Conservation (phyloP, 2,113 vertebrate species). For the Alexandromys fortis region DNA sequence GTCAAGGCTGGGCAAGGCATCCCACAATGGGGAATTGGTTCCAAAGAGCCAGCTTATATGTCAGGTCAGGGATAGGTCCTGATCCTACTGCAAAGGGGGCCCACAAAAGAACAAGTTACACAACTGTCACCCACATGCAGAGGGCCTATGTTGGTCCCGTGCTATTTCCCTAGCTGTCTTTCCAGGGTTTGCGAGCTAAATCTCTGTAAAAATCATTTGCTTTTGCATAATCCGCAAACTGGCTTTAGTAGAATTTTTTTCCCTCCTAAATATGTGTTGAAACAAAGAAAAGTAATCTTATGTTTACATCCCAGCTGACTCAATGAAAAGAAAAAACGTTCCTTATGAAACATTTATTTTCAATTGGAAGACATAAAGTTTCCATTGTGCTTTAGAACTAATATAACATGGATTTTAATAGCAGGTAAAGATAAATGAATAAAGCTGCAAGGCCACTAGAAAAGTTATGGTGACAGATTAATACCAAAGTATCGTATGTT, state of each 20-base stretch:
- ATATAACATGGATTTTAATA: constrained; percentile 42
- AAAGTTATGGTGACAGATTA: constrained; percentile 66
- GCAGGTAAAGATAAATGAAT: constrained; percentile 53
- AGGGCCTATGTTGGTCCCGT: too few relatives aligned
- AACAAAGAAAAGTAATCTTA: constrained; percentile 34
- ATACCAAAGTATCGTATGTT: constrained; percentile 52
- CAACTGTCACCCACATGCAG: too few relatives aligned
- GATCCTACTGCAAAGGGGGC: too few relatives aligned
- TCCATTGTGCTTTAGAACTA: constrained; percentile 31
- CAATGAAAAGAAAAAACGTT: constrained; percentile 67
- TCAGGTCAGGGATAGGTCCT: too few relatives aligned
- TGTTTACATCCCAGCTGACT: constrained; percentile 58
- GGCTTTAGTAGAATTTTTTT: not conserved
- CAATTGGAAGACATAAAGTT: constrained; percentile 43
- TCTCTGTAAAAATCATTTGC: not conserved
- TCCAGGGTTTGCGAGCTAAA: too few relatives aligned
- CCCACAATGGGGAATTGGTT: too few relatives aligned
- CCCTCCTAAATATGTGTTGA: constrained; percentile 21
- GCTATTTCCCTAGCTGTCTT: too few relatives aligned
- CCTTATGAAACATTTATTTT: constrained; percentile 61
- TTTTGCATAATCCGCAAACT: constrained; percentile 7
- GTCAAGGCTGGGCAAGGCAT: too few relatives aligned
- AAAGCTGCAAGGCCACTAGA: not conserved
- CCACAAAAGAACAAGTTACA: too few relatives aligned
- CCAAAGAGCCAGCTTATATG: too few relatives aligned